Conservation (phyloP, 1,140 invertebrate genomes). For the Polypedilum vanderplanki region DNA sequence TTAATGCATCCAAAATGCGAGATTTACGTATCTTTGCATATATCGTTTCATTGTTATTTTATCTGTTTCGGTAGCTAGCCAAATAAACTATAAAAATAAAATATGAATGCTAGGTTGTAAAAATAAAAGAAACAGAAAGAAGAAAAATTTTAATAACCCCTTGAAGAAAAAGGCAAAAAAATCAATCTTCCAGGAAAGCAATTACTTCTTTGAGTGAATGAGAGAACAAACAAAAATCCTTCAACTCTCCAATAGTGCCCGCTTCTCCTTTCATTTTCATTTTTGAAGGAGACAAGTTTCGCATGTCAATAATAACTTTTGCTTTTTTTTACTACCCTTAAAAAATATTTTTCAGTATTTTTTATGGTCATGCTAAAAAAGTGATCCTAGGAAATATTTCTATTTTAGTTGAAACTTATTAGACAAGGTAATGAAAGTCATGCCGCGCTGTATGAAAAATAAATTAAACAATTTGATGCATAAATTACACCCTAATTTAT, state of each 20-base stretch:
- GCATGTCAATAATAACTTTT: constrained; percentile 23
- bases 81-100: neutral
- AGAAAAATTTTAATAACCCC: constrained; percentile 26
- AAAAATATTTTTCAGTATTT: neutral
- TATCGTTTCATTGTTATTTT: neutral
- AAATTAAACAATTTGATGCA: constrained; percentile 14
- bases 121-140: neutral
- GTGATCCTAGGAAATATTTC: constrained; percentile 1
- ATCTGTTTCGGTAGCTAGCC: neutral
- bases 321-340: constrained; percentile 24
- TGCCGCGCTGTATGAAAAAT: neutral
- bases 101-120: neutral
- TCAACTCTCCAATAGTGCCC: neutral
- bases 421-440: neutral
- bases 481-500: constrained; percentile 10
- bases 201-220: neutral
- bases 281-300: constrained; percentile 21
- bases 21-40: constrained; percentile 7
- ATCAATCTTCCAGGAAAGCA: constrained; percentile 23
- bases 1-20: neutral
- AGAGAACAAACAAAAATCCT: neutral
- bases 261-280: neutral
- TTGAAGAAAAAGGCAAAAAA: constrained; percentile 17
- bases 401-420: neutral
- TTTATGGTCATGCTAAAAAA: constrained; percentile 16